A percentile compares a stretch with the other conserved stretches of the same genome.
Evolutionary conservation across 2,888 invertebrate genomes (phyloP).

Genomic region (Agonopterix subpropinquella): DNA sequence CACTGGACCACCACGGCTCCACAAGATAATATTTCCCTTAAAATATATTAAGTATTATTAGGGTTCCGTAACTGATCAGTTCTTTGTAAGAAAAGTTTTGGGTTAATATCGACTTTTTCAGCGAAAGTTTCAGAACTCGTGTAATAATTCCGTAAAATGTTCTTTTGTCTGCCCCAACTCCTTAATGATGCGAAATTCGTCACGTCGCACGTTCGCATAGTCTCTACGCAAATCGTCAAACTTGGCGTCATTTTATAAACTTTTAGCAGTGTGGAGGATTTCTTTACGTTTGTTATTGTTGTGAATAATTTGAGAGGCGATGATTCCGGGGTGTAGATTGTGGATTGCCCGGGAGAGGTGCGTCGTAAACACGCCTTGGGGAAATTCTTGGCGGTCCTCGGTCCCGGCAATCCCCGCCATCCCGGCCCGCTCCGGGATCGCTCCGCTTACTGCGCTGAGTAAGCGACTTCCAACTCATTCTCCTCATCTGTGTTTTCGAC

Average conservation of each 20-base stretch:
- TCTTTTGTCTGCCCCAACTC: conserved; percentile 8
- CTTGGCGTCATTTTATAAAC: conserved; percentile 4
- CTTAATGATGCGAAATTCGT: conserved; percentile 8
- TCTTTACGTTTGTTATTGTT: conserved; percentile 35
- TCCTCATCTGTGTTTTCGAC: conserved; percentile 26
- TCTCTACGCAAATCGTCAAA: conserved; percentile 8
- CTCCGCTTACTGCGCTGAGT: conserved; percentile 36
- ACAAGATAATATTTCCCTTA: too few species aligned
- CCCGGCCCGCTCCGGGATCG: conserved; percentile 14
- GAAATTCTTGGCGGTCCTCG: conserved; percentile 35
- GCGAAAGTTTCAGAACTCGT: conserved; percentile 8
- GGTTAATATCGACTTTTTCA: neutral
- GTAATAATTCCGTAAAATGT: neutral
- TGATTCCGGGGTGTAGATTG: conserved; percentile 33
- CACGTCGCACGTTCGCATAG: conserved; percentile 2
- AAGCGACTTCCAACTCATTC: conserved; percentile 26
- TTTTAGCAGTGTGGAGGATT: conserved; percentile 16
- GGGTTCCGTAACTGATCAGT: too few species aligned
- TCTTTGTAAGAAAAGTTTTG: too few species aligned
- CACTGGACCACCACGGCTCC: too few species aligned
- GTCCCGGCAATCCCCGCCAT: conserved; percentile 16
- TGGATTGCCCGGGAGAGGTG: conserved; percentile 31
- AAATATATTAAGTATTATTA: too few species aligned
- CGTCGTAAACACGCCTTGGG: conserved; percentile 56
- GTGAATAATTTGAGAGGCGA: conserved; percentile 38